phyloP scores from a whole-genome alignment of 2,797 vertebrate species.

The Arctocebus calabarensis region DNA sequence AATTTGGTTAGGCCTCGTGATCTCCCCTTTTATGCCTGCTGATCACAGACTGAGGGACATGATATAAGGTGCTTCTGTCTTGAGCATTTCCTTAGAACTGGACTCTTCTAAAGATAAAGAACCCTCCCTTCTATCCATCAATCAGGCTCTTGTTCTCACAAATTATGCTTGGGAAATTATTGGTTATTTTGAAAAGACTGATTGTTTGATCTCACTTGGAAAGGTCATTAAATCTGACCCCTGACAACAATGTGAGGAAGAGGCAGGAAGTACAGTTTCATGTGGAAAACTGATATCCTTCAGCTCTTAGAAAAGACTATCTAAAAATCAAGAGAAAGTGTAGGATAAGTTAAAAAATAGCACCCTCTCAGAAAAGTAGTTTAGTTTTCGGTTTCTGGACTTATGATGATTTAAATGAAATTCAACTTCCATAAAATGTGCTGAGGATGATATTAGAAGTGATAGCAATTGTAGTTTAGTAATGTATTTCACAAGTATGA shows the following conservation, averaged over 20 bases:
- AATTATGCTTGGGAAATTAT: background rate
- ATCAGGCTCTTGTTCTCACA: background rate
- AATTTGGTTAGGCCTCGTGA: background rate
- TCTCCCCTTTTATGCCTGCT: background rate
- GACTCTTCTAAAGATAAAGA: background rate
- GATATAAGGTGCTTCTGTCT: background rate
- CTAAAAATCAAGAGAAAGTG: slow-evolving; percentile 17
- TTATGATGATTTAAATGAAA: background rate
- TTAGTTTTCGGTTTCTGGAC: slow-evolving; percentile 32
- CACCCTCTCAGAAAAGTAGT: background rate
- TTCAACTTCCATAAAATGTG: slow-evolving; percentile 7
- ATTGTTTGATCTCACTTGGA: background rate
- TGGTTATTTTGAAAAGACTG: background rate
- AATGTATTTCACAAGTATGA: background rate
- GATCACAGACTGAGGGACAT: background rate
- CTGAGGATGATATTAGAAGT: background rate
- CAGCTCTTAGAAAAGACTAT: background rate
- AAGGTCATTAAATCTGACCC: background rate
- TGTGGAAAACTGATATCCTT: background rate
- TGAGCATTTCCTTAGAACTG: background rate
- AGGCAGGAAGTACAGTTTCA: background rate
- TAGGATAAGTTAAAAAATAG: slow-evolving; percentile 46
- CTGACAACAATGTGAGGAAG: background rate
- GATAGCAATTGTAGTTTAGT: background rate
- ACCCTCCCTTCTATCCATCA: background rate